Percentiles rank a stretch among this genome's conserved stretches.
Evolutionary conservation across 2,797 vertebrate species (phyloP).

Genomic region (Ceyx erithaca): DNA sequence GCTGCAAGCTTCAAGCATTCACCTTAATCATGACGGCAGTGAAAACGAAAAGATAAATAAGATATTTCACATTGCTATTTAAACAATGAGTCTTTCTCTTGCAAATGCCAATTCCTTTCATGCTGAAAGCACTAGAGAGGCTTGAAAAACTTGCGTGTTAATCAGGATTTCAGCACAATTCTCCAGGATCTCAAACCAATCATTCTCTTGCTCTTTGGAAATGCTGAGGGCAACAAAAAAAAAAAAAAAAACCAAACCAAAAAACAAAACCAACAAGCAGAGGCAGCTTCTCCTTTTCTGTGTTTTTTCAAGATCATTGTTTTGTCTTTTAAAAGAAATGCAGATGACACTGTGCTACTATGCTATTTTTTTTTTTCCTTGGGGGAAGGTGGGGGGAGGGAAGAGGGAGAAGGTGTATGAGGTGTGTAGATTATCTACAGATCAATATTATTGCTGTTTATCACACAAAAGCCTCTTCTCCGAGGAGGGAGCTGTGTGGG

Average conservation of each 20-base stretch:
- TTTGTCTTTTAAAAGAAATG: conserved; percentile 28
- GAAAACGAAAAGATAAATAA: conserved; percentile 53
- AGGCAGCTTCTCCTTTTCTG: background rate
- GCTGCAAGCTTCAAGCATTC: conserved; percentile 19
- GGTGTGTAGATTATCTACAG: conserved; percentile 11
- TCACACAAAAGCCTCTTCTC: conserved; percentile 17
- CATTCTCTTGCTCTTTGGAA: background rate
- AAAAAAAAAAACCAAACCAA: too few species aligned
- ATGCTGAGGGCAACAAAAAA: background rate
- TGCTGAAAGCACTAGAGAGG: conserved; percentile 49
- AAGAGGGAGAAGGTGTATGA: too few species aligned
- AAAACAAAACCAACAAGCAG: background rate
- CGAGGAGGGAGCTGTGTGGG: conserved; percentile 1
- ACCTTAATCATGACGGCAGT: conserved; percentile 38
- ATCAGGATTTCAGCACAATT: conserved; percentile 42
- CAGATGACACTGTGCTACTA: background rate
- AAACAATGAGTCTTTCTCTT: conserved; percentile 60
- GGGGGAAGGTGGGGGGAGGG: background rate
- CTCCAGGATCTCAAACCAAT: conserved; percentile 41
- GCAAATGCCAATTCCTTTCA: conserved; percentile 36
- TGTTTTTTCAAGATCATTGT: conserved; percentile 5
- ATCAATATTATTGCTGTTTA: background rate
- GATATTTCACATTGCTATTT: conserved; percentile 53
- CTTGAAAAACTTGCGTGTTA: conserved; percentile 6
- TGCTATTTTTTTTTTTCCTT: background rate